Conservation (phyloP, 2,113 vertebrate species). For the Lipotes vexillifer region DNA sequence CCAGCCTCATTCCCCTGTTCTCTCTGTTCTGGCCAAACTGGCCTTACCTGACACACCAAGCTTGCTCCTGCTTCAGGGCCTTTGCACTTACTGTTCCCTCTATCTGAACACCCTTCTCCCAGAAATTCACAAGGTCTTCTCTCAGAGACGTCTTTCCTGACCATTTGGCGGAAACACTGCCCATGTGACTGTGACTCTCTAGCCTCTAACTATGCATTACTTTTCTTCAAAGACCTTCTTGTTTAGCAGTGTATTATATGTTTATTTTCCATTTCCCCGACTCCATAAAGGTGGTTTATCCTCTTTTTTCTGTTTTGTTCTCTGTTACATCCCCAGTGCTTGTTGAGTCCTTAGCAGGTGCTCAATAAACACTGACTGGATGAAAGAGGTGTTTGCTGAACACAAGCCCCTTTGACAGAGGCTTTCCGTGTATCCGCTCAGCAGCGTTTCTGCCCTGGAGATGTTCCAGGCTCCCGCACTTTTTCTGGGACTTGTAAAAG, state of each 20-base stretch:
- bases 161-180: background rate
- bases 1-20: background rate
- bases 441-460: background rate
- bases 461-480: background rate
- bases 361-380: background rate
- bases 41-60: background rate
- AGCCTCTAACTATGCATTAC: background rate
- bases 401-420: background rate
- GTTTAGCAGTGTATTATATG: rapidly evolving
- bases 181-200: rapidly evolving
- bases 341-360: background rate
- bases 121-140: background rate
- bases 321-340: background rate
- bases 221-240: background rate
- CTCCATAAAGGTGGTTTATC: background rate
- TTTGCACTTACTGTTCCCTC: background rate
- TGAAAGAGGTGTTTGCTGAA: background rate
- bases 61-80: background rate
- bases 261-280: background rate
- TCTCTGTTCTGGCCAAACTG: background rate
- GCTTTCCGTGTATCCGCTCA: rapidly evolving
- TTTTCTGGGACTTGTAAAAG: background rate
- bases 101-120: background rate
- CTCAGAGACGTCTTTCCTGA: background rate
- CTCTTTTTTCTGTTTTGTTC: background rate